These are phyloP conservation scores for Notodonta ziczac DNA, from an alignment of 2,888 invertebrate species.

Conservation along the genomic window DNA sequence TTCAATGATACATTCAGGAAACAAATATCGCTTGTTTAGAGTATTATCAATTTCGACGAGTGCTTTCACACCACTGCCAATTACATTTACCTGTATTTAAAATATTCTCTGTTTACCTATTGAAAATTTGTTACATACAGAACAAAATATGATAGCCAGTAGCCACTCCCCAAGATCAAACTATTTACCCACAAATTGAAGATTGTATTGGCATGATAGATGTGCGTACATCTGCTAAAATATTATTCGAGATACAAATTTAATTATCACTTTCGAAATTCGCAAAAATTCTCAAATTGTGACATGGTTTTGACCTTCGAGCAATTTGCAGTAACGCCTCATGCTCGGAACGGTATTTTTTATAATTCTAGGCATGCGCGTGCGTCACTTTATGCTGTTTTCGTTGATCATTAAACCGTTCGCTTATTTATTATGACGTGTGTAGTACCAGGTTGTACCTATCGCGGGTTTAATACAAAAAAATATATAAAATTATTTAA, in stretches of 20 bases:
- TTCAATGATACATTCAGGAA: no score
- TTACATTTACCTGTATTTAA: no score
- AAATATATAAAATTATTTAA: background rate
- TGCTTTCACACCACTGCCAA: no score
- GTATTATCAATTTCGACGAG: no score
- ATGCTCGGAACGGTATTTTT: slow-evolving; percentile 5
- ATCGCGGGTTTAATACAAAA: background rate
- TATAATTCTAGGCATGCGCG: background rate
- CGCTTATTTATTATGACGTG: slow-evolving; percentile 6
- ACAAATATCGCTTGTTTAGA: no score
- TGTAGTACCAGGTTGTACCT: slow-evolving; percentile 3
- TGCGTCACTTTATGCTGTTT: slow-evolving; percentile 5
- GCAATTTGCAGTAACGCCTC: slow-evolving; percentile 26
- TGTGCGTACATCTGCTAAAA: background rate
- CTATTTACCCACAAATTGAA: no score
- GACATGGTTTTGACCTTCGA: slow-evolving; percentile 43
- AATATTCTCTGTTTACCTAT: no score
- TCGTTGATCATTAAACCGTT: slow-evolving; percentile 2
- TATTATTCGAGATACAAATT: background rate
- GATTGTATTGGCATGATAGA: no score
- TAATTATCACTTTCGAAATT: slow-evolving; percentile 26
- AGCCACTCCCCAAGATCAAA: no score
- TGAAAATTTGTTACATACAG: no score
- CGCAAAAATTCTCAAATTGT: slow-evolving; percentile 26
- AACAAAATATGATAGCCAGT: no score